A percentile compares a stretch with the other conserved stretches of the same genome.
Conservation (phyloP, 2,888 invertebrate species). For the Trichopoda pennipes region DNA sequence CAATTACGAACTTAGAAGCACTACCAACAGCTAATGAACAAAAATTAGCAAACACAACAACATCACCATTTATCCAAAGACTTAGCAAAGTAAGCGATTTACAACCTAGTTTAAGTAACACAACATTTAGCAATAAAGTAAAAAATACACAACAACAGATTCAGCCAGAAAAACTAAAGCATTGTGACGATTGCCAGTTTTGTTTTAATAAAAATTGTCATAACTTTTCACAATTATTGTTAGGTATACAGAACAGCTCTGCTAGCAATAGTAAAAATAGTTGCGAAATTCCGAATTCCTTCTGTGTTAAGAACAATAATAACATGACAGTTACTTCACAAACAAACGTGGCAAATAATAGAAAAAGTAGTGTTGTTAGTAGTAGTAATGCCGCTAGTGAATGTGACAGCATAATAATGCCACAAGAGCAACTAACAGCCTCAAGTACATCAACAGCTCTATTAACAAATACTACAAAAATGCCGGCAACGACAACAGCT, state of each 20-base stretch:
- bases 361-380: slow-evolving; percentile 58
- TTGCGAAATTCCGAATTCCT: slow-evolving; percentile 44
- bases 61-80: slow-evolving; percentile 76
- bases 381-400: slow-evolving; percentile 44
- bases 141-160: slow-evolving; percentile 36
- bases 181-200: slow-evolving; percentile 66
- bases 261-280: slow-evolving; percentile 64
- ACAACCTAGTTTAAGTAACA: slow-evolving; percentile 69
- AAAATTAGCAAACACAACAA: slow-evolving; percentile 44
- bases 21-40: slow-evolving; percentile 52
- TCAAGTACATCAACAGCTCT: slow-evolving; percentile 30
- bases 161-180: slow-evolving; percentile 36
- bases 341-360: slow-evolving; percentile 67
- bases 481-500: slow-evolving; percentile 73
- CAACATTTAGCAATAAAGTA: slow-evolving; percentile 57
- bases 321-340: slow-evolving; percentile 72
- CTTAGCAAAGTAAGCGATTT: slow-evolving; percentile 75
- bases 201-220: slow-evolving; percentile 73
- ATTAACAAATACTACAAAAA: slow-evolving; percentile 52
- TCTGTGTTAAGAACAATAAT: slow-evolving; percentile 61
- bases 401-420: slow-evolving; percentile 40
- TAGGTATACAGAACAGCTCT: slow-evolving; percentile 69
- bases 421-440: slow-evolving; percentile 48
- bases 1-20: slow-evolving; percentile 52
- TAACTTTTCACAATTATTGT: slow-evolving; percentile 77